Conservation (phyloP, 35 echinoderm and acorn worm species). For the Hemicentrotus pulcherrimus region DNA sequence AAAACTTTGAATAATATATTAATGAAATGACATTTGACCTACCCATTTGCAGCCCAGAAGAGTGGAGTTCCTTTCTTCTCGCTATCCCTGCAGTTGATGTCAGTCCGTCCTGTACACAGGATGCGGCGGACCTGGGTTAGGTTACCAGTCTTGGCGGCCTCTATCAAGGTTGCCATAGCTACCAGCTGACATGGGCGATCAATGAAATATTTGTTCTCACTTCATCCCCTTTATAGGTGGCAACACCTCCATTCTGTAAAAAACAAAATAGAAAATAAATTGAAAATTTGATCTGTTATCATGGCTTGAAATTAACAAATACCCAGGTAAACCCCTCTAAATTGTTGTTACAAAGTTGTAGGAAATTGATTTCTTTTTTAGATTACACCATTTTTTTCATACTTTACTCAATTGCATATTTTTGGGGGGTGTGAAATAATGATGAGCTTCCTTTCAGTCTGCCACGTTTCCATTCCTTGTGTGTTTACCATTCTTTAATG, state of each 20-base stretch:
- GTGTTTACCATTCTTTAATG: too few relatives aligned
- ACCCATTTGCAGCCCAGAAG: conserved; percentile 39
- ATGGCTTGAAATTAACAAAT: too few relatives aligned
- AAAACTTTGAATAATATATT: too few relatives aligned
- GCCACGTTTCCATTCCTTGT: too few relatives aligned
- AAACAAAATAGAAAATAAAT: background rate
- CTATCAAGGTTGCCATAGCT: conserved; percentile 27
- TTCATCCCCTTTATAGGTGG: background rate
- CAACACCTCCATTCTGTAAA: background rate
- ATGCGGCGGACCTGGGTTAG: background rate
- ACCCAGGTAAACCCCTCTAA: too few relatives aligned
- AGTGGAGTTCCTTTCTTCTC: background rate
- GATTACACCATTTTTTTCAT: too few relatives aligned
- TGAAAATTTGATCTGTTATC: too few relatives aligned
- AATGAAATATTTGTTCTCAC: background rate
- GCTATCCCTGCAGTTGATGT: conserved; percentile 32
- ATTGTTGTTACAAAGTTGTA: too few relatives aligned
- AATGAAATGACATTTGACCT: background rate
- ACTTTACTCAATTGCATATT: too few relatives aligned
- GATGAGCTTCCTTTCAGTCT: too few relatives aligned
- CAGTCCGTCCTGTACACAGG: background rate
- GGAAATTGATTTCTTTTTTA: too few relatives aligned
- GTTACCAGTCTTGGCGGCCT: conserved; percentile 1
- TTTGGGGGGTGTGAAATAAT: too few relatives aligned
- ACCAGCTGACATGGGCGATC: background rate